phyloP scores from a whole-genome alignment of 2,113 vertebrate species.

The Rostratula benghalensis region DNA sequence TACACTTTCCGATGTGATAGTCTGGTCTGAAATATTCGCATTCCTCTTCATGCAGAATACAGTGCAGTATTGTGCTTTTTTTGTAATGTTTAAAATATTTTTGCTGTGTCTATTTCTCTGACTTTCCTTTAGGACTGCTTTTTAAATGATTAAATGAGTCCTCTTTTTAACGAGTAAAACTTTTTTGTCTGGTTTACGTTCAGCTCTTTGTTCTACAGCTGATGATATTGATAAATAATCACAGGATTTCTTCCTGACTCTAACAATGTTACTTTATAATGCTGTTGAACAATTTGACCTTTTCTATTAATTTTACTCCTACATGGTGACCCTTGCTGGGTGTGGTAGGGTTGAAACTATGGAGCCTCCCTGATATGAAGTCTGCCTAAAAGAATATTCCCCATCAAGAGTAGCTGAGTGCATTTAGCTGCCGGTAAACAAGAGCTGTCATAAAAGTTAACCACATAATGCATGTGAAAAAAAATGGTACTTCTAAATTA shows the following conservation, averaged over 20 bases:
- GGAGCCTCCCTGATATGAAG: neutral
- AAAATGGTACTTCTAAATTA: neutral
- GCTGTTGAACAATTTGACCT: neutral
- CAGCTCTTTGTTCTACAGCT: conserved; percentile 27
- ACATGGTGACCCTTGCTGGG: neutral
- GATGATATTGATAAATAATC: conserved; percentile 38
- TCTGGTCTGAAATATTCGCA: neutral
- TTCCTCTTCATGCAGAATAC: neutral
- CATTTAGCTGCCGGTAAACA: neutral
- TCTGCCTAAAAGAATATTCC: neutral
- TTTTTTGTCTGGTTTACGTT: neutral
- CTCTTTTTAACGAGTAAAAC: neutral
- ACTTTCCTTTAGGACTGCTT: neutral
- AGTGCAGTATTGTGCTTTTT: neutral
- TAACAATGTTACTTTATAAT: neutral
- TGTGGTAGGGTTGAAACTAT: neutral
- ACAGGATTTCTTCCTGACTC: neutral
- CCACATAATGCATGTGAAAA: neutral
- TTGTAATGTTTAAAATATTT: neutral
- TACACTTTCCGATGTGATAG: neutral
- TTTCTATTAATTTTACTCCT: neutral
- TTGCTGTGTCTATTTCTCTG: neutral
- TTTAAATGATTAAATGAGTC: neutral
- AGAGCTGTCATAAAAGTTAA: neutral
- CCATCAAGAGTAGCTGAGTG: neutral